Evolutionary conservation across 2,888 invertebrate genomes (phyloP).

Genomic region (Thereva unica): DNA sequence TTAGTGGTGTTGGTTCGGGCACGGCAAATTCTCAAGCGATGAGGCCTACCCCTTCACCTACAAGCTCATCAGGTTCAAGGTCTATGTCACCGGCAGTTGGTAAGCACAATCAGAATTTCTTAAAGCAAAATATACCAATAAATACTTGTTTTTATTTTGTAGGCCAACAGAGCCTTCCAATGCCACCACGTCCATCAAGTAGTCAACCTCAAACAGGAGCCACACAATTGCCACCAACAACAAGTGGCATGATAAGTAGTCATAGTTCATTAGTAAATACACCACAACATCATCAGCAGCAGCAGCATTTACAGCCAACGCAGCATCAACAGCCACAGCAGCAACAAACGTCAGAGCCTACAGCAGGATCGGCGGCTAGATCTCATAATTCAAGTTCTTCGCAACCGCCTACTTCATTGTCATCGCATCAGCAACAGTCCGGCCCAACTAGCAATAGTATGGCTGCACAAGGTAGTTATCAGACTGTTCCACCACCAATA

Average conservation of each 20-base stretch:
- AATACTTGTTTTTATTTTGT: constrained; percentile 39
- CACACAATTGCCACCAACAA: constrained; percentile 49
- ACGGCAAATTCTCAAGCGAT: constrained; percentile 76
- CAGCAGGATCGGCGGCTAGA: constrained; percentile 36
- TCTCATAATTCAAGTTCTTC: constrained; percentile 26
- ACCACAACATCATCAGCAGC: constrained; percentile 50
- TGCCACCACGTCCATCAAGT: constrained; percentile 94
- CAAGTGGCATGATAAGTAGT: constrained; percentile 41
- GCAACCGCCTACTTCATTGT: constrained; percentile 56
- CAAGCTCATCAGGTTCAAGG: constrained; percentile 91
- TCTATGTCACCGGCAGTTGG: constrained; percentile 98
- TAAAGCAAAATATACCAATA: neutral
- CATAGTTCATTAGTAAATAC: constrained; percentile 51
- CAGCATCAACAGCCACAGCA: constrained; percentile 38
- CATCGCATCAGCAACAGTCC: constrained; percentile 49
- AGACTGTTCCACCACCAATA: constrained; percentile 47
- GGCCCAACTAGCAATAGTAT: constrained; percentile 54
- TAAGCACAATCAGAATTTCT: constrained; percentile 60
- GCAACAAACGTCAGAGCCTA: constrained; percentile 36
- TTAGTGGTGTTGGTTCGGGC: constrained; percentile 69
- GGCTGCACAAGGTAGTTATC: constrained; percentile 51
- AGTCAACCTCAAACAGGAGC: constrained; percentile 68
- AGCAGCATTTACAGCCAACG: constrained; percentile 53
- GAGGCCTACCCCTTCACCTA: constrained; percentile 92
- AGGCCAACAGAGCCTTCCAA: constrained; percentile 93